Conservation (phyloP, 2,797 vertebrate genomes). For the Gila robusta region DNA sequence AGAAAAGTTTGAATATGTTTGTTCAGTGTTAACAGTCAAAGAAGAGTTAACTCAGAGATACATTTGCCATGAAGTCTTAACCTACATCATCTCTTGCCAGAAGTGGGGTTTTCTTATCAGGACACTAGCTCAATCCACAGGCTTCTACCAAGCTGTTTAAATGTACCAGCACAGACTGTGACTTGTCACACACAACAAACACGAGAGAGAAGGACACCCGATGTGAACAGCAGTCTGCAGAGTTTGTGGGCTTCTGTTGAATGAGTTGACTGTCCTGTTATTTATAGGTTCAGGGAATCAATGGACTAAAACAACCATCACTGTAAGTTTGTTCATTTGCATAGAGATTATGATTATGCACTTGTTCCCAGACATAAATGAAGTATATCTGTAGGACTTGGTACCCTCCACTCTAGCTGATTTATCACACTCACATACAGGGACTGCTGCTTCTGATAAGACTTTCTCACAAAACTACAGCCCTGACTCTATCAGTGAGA, state of each 20-base stretch:
- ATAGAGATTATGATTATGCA: too few species aligned
- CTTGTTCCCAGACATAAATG: constrained; percentile 8
- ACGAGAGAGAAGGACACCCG: background rate
- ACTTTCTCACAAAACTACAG: background rate
- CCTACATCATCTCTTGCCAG: constrained; percentile 28
- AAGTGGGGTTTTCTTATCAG: constrained; percentile 8
- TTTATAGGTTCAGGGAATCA: background rate
- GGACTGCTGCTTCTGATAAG: constrained; percentile 19
- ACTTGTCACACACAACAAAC: constrained; percentile 11
- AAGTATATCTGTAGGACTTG: background rate
- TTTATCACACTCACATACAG: constrained; percentile 6
- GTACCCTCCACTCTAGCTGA: background rate
- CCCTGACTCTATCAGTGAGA: background rate
- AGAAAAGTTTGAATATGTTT: background rate
- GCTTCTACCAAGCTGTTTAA: constrained; percentile 27
- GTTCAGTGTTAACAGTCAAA: background rate
- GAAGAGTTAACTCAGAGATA: background rate
- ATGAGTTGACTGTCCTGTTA: background rate
- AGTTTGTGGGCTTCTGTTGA: background rate
- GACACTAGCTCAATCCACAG: constrained; percentile 21
- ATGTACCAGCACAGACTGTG: constrained; percentile 31
- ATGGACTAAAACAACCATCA: background rate
- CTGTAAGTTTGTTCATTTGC: background rate
- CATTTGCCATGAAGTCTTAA: background rate
- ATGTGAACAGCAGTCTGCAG: background rate